A percentile compares a stretch with the other conserved stretches of the same genome.
Evolutionary conservation across 1,140 invertebrate species (phyloP).

Genomic region (Formica selysi): DNA sequence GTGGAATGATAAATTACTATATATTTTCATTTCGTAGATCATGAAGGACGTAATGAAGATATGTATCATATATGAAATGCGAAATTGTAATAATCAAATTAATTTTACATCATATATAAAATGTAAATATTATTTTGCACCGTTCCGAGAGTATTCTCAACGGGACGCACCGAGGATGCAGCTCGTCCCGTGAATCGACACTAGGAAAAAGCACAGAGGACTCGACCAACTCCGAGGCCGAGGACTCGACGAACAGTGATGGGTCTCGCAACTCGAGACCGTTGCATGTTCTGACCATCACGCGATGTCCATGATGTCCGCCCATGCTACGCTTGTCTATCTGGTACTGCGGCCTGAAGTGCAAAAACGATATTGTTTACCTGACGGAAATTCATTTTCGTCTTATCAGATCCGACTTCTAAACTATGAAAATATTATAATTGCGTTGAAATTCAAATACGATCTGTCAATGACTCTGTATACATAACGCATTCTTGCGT

Average conservation of each 20-base stretch:
- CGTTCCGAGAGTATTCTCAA: not conserved
- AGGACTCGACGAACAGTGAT: conserved; percentile 85
- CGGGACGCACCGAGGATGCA: conserved; percentile 85
- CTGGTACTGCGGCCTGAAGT: conserved; percentile 92
- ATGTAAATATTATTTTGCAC: not conserved
- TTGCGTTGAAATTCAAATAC: not conserved
- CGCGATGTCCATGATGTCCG: conserved; percentile 86
- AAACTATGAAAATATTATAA: conserved; percentile 12
- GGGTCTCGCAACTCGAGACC: conserved; percentile 92
- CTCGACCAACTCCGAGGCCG: conserved; percentile 86
- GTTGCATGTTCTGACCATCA: conserved; percentile 93
- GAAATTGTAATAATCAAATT: conserved; percentile 12
- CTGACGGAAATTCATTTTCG: not conserved
- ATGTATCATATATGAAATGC: too few species aligned
- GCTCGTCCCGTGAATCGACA: conserved; percentile 87
- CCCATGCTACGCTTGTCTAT: conserved; percentile 88
- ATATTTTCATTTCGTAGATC: not conserved
- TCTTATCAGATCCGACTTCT: not conserved
- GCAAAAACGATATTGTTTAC: conserved; percentile 18
- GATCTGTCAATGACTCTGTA: not conserved
- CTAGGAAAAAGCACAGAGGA: conserved; percentile 87
- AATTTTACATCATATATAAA: not conserved
- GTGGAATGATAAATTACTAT: too few species aligned
- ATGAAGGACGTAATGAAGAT: not conserved
- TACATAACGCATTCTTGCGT: not conserved